phyloP scores from a whole-genome alignment of 2,113 vertebrate species.

The Chloebia gouldiae region DNA sequence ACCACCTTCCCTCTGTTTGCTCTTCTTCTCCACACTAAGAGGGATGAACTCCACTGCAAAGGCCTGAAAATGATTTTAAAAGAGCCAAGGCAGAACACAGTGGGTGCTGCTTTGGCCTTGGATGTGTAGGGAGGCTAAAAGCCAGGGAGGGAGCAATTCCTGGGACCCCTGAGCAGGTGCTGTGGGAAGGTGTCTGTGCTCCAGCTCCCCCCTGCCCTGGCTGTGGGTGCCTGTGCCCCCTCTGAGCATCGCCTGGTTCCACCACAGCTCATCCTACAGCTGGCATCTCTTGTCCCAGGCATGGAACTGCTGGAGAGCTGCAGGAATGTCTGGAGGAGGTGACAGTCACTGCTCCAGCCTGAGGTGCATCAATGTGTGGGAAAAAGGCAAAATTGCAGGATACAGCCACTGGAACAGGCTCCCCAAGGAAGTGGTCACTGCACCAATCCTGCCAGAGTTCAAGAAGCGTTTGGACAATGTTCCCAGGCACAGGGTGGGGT shows the following conservation, averaged over 20 bases:
- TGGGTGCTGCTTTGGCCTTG: neutral
- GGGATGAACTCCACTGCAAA: accelerated
- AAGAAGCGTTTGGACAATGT: accelerated
- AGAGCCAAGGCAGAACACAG: neutral
- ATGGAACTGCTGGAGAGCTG: neutral
- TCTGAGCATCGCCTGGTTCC: neutral
- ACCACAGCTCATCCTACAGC: accelerated
- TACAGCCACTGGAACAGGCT: neutral
- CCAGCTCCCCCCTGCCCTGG: neutral
- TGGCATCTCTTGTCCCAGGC: too few relatives aligned
- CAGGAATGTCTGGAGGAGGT: accelerated
- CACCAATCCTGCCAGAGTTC: neutral
- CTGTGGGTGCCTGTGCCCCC: accelerated
- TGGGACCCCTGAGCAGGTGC: accelerated
- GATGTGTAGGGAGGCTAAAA: accelerated
- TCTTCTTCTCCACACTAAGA: accelerated
- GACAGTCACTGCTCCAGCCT: neutral
- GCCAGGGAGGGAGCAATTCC: neutral
- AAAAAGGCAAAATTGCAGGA: neutral
- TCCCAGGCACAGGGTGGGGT: neutral
- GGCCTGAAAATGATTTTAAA: neutral
- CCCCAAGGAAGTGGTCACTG: neutral
- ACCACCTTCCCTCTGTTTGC: neutral
- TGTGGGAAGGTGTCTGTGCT: accelerated
- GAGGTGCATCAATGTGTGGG: accelerated